Evolutionary conservation across 2,797 vertebrate genomes (phyloP), one percentile per base, ranked within the genome.

Genomic region (Pseudomugil gertrudae): DNA sequence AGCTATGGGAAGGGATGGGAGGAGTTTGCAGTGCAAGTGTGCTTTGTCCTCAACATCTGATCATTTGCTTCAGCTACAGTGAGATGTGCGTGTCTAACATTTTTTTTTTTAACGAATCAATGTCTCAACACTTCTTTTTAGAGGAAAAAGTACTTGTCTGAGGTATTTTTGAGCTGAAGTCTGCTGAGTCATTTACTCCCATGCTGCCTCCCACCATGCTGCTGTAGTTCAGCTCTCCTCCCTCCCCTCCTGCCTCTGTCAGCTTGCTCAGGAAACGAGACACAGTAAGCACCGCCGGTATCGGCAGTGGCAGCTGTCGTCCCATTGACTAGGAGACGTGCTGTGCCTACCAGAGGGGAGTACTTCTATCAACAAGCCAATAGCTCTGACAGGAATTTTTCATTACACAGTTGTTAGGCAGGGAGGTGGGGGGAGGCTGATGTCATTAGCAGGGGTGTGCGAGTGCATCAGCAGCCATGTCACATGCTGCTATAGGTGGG

Each of bases 381-480:
- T 85, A 81, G 87, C 84, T 77, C 79, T 17, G 75, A 81, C 86
- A 78, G 92, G 90, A 95, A 92, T 93, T 92, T 91, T 91, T 89
- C 90, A 89, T 93, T 94, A 93, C 87, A 88, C 86, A 84, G 93
- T 94, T 92, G 85, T 87, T 83, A 66, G 85, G 85, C 79, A 74
- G 81, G 78, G 79, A 81, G 54, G 77, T 74, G 6, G 84, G 67
- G 83, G 72, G 50, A 86, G 86, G 93, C 95, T 96, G 96, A 98
- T 97, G 96, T 97, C 96, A 97, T 95, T 96, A 94, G 94, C 95
- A 95, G 94, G 93, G 93, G 93, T 94, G 94, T 95, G 95, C 64
- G 90, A 94, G 93, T 96, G 95, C 96, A 97, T 97, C 96, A 95
- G 95, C 95, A 95, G 96, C 95, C 93, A 93, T 95, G 93, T 99